Conservation (phyloP, 2,888 invertebrate genomes). For the Calameuta pallipes region DNA sequence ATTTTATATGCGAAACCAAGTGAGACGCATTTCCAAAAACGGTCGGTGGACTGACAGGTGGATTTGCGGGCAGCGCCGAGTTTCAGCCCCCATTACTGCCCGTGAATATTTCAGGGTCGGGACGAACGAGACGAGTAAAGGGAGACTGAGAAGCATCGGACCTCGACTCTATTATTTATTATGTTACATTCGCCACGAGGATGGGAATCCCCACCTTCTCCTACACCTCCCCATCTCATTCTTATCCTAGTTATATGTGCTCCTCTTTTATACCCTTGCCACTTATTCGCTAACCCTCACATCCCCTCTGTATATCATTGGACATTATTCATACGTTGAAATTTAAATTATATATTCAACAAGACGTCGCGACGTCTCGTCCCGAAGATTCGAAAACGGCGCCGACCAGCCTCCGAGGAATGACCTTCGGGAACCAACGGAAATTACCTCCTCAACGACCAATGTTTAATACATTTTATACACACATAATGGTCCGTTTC, state of each 20-base stretch:
- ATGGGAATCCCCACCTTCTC: conserved; percentile 23
- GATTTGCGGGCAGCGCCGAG: conserved; percentile 21
- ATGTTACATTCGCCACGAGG: conserved; percentile 43
- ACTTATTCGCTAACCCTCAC: background rate
- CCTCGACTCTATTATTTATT: conserved; percentile 57
- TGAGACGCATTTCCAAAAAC: background rate
- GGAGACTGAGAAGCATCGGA: conserved; percentile 39
- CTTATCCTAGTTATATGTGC: background rate
- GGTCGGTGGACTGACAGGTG: conserved; percentile 30
- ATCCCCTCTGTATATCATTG: conserved; percentile 42
- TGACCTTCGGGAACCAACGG: conserved; percentile 1
- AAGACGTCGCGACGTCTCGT: conserved; percentile 43
- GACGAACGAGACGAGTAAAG: conserved; percentile 21
- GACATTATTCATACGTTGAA: conserved; percentile 59
- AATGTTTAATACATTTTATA: background rate
- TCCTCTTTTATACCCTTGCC: background rate
- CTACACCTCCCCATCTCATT: conserved; percentile 11
- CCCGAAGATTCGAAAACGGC: conserved; percentile 20
- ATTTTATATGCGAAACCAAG: background rate
- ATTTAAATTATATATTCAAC: conserved; percentile 59
- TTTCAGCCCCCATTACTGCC: conserved; percentile 48
- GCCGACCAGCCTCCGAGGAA: conserved; percentile 10
- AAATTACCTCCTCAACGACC: conserved; percentile 14
- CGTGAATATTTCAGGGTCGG: conserved; percentile 47
- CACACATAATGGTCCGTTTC: background rate